phyloP scores from a whole-genome alignment of 2,797 vertebrate genomes.

The Peromyscus melanophrys region DNA sequence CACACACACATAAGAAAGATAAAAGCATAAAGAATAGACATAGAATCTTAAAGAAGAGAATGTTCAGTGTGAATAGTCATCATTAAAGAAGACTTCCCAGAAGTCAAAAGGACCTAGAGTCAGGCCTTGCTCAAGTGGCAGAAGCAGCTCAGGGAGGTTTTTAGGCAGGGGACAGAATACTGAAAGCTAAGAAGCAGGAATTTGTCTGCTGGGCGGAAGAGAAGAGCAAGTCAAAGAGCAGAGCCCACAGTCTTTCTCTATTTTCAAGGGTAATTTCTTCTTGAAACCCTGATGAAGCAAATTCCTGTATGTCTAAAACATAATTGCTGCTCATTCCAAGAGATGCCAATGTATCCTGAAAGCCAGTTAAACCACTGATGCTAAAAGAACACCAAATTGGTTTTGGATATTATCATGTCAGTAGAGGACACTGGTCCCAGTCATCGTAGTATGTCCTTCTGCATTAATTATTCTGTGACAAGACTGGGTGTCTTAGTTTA shows the following conservation, averaged over 20 bases:
- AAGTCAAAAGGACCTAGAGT: background rate
- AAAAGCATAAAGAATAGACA: conserved; percentile 2
- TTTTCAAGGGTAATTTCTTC: conserved; percentile 41
- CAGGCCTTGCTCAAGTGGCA: background rate
- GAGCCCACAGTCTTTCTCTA: background rate
- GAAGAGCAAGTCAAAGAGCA: background rate
- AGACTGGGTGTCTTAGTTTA: background rate
- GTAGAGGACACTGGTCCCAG: background rate
- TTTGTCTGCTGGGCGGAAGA: background rate
- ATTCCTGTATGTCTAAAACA: conserved; percentile 5
- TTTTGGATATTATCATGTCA: background rate
- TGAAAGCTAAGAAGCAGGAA: background rate
- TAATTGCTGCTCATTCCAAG: conserved; percentile 48
- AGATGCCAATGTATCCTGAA: background rate
- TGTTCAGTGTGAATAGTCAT: background rate
- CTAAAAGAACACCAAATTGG: conserved; percentile 6
- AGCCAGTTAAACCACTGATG: background rate
- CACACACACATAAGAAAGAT: background rate
- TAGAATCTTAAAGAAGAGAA: conserved; percentile 15
- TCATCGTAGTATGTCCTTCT: background rate
- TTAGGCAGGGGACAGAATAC: background rate
- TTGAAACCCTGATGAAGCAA: conserved; percentile 19
- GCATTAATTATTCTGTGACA: conserved; percentile 3
- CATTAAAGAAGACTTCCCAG: background rate
- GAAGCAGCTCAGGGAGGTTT: background rate